Conservation (phyloP, 2,113 vertebrate genomes). For the Alosa alosa region DNA sequence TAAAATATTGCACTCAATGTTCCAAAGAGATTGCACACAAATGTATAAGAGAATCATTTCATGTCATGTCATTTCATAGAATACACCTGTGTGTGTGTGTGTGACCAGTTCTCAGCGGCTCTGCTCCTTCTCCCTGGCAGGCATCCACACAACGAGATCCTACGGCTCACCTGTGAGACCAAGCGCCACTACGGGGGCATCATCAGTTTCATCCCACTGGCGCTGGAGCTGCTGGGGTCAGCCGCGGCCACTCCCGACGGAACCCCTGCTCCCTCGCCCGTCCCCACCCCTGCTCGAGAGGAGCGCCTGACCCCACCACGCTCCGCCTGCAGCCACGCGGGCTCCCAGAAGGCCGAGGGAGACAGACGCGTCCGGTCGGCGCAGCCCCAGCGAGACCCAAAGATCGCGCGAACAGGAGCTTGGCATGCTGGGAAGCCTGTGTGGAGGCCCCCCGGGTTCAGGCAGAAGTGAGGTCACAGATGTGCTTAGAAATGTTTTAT, state of each 20-base stretch:
- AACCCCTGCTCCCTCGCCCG: not conserved
- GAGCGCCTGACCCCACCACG: not conserved
- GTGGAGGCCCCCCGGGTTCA: slow-evolving; percentile 47
- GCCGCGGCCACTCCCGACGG: slow-evolving; percentile 48
- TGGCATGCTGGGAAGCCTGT: slow-evolving; percentile 43
- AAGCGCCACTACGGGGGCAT: slow-evolving; percentile 74
- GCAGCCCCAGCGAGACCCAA: not conserved
- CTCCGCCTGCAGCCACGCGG: not conserved
- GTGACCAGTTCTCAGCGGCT: not conserved
- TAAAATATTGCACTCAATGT: too few relatives aligned
- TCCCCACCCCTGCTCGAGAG: not conserved
- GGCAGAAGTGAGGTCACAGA: not conserved
- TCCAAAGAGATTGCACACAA: too few relatives aligned
- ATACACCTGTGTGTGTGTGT: too few relatives aligned
- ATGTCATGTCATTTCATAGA: too few relatives aligned
- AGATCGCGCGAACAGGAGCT: not conserved
- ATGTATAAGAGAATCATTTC: too few relatives aligned
- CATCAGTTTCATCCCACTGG: slow-evolving; percentile 76
- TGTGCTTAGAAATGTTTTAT: not conserved
- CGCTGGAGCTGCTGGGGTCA: slow-evolving; percentile 67
- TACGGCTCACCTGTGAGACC: slow-evolving; percentile 78
- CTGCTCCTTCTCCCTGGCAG: slow-evolving; percentile 50
- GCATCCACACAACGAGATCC: slow-evolving; percentile 75
- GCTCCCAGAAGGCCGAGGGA: not conserved
- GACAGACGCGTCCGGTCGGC: not conserved